These are phyloP conservation scores for Thripadectes ignobilis DNA, from an alignment of 2,797 vertebrate species.

Conservation along the genomic window DNA sequence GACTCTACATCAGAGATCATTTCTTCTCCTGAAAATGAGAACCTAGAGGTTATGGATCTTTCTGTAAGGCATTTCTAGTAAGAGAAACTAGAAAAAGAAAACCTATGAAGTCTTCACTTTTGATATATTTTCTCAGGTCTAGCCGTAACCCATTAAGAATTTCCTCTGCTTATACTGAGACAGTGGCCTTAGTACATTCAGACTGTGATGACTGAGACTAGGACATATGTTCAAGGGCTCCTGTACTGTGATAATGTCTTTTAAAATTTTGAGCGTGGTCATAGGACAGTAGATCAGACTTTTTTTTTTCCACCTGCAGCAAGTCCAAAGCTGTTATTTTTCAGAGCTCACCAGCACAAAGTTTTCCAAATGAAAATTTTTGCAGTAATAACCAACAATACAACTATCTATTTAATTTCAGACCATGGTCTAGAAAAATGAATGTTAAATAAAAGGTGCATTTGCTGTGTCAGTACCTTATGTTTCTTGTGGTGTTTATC, in stretches of 20 bases:
- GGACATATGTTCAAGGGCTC: not conserved
- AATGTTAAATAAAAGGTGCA: not conserved
- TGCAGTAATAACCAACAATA: not conserved
- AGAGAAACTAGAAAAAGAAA: not conserved
- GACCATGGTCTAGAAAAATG: fast-evolving
- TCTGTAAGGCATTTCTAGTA: not conserved
- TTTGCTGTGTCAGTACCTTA: not conserved
- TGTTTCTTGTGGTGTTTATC: not conserved
- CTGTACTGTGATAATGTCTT: not conserved
- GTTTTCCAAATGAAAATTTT: not conserved
- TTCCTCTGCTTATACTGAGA: not conserved
- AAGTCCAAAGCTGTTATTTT: not conserved
- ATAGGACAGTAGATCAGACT: not conserved
- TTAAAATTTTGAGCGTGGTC: not conserved
- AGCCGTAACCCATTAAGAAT: not conserved
- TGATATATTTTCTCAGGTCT: not conserved
- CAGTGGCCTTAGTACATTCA: not conserved
- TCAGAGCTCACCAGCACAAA: not conserved
- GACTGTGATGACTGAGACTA: not conserved
- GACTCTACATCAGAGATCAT: not conserved
- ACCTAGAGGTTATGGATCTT: not conserved
- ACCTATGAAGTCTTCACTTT: not conserved
- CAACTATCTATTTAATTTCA: not conserved
- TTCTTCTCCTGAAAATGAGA: not conserved
- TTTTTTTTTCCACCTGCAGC: not conserved